These are phyloP conservation scores for Sorex fumeus DNA, from an alignment of 2,113 vertebrate species.

Conservation along the genomic window DNA sequence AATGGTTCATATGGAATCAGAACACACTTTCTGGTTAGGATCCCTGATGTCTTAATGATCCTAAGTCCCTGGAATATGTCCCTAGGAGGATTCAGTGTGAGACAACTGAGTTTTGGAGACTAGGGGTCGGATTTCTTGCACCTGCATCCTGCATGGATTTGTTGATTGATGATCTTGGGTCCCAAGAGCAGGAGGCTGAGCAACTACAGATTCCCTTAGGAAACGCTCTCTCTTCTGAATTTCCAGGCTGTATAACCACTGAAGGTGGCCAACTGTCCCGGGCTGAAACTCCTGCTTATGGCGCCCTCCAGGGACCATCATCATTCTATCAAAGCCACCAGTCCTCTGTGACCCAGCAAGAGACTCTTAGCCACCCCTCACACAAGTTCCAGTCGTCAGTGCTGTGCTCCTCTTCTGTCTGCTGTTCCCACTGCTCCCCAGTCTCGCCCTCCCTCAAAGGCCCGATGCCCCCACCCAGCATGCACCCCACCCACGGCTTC, in stretches of 20 bases:
- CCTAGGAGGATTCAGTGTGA: too few relatives aligned
- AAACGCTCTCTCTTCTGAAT: constrained; percentile 63
- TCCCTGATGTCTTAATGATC: constrained; percentile 38
- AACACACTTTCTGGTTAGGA: constrained; percentile 24
- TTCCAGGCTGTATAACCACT: constrained; percentile 92
- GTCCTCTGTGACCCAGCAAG: constrained; percentile 88
- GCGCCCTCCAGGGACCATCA: constrained; percentile 90
- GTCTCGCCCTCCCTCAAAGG: constrained; percentile 85
- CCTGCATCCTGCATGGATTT: neutral
- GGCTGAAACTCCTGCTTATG: constrained; percentile 89
- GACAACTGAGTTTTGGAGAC: neutral
- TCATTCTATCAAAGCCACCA: constrained; percentile 88
- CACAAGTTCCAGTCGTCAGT: constrained; percentile 90
- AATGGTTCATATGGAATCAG: neutral
- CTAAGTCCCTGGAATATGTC: neutral
- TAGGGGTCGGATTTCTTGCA: constrained; percentile 23
- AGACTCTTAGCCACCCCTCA: constrained; percentile 87
- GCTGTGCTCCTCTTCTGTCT: constrained; percentile 89
- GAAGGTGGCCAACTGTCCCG: constrained; percentile 92
- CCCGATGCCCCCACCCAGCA: constrained; percentile 79
- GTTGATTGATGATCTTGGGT: constrained; percentile 1
- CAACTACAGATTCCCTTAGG: constrained; percentile 13
- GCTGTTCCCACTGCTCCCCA: constrained; percentile 92
- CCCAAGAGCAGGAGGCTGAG: neutral
- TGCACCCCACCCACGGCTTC: constrained; percentile 81